Base-by-base conservation (phyloP, 2,888 invertebrate species). In the Junonia oenone region DNA sequence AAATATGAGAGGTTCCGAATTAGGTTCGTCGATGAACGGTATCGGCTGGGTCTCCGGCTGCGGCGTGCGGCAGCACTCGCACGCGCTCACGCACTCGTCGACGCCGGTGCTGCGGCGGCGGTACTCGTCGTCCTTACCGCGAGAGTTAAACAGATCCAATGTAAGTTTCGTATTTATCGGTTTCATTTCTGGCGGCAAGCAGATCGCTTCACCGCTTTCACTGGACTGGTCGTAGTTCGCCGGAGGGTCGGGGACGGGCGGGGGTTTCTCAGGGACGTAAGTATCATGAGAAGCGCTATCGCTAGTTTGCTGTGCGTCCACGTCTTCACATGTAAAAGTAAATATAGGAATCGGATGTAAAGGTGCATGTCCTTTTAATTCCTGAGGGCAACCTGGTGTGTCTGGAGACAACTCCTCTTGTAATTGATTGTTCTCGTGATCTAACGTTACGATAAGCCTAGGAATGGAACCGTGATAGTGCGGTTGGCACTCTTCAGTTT, bases 11-110 rank as follows among this genome's bases (percentile, higher is more conserved):
- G 89, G 91, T 56, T 90, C 90, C 0, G 71, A 83, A 61, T 78
- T 81, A 0, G 89, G 87, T 55, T 87, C 90, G 67, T 91, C 91
- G 47, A 91, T 91, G 67, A 66, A 91, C 0, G 91, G 90, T 57
- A 91, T 91, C 27, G 74, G 81, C 19, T 78, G 79, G 0, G 78
- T 58, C 56, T 90, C 89, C 0, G 89, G 89, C 56, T 87, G 88
- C 35, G 87, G 89, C 27, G 83, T 81, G 53, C 89, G 87, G 58
- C 89, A 90, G 59, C 89, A 90, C 31, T 87, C 88, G 63, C 89
- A 90, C 5, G 87, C 87, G 61, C 85, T 86, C 17, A 81, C 86
- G 63, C 89, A 90, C 51, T 89, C 88, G 56, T 81, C 80, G 9
- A 81, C 68, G 2, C 74, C 83, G 1, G 87, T 88, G 68, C 85